A percentile compares a stretch with the other conserved stretches of the same genome.
Conservation (phyloP, 2,113 vertebrate species). For the Labeo rohita region DNA sequence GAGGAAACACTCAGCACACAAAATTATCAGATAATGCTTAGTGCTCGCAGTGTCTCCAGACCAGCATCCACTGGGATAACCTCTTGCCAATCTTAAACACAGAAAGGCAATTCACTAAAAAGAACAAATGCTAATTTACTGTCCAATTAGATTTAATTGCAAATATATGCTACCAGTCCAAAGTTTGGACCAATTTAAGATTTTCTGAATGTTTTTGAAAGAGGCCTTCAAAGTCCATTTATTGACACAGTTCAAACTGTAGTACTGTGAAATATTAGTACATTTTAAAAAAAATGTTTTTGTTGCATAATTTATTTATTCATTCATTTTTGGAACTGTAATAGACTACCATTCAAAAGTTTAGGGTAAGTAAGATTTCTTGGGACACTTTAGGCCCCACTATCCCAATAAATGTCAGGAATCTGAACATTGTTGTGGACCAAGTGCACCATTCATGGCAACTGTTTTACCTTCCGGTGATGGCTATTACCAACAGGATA, state of each 20-base stretch:
- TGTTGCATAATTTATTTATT: too few relatives aligned
- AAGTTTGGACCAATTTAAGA: too few relatives aligned
- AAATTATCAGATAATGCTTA: constrained; percentile 58
- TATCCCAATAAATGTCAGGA: too few relatives aligned
- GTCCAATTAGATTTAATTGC: not conserved
- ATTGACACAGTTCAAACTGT: not conserved
- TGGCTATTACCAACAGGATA: too few relatives aligned
- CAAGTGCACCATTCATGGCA: too few relatives aligned
- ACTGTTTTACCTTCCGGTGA: too few relatives aligned
- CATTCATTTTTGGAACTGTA: too few relatives aligned
- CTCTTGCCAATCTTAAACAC: constrained; percentile 57
- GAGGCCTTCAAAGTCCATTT: not conserved
- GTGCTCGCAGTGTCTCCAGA: constrained; percentile 60
- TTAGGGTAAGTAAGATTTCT: too few relatives aligned
- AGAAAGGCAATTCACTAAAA: not conserved
- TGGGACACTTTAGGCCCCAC: too few relatives aligned
- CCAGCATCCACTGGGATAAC: constrained; percentile 56
- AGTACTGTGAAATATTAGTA: not conserved
- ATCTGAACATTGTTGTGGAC: too few relatives aligned
- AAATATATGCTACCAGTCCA: not conserved
- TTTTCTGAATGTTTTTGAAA: not conserved
- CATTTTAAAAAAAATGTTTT: not conserved
- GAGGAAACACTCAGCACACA: constrained; percentile 33
- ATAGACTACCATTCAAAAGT: too few relatives aligned
- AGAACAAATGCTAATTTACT: not conserved